Evolutionary conservation across 2,888 invertebrate genomes (phyloP), one percentile per base, ranked within the genome.

Genomic region (Charanyca ferruginea): DNA sequence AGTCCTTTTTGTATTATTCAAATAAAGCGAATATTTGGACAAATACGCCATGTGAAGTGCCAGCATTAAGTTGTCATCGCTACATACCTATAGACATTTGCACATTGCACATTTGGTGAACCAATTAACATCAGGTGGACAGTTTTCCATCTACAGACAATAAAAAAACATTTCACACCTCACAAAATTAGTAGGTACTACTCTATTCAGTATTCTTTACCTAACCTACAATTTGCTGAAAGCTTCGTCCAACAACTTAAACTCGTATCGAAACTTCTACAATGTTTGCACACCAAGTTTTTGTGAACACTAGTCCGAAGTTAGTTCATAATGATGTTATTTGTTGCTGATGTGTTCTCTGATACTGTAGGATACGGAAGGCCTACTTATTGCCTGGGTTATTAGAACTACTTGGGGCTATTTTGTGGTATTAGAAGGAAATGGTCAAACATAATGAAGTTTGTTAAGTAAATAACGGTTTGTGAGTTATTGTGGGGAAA

Each of bases 211-310:
- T n/a, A n/a, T n/a, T n/a, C n/a, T n/a, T n/a, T n/a, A n/a, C n/a
- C n/a, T n/a, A n/a, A n/a, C n/a, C n/a, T 18, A 22, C 38, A 45
- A 67, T 59, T 51, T 44, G n/a, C 22, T 45, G 23, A 59, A 51
- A 67, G 45, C 54, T 59, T 45, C 25, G 35, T 23, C 23, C 9
- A 70, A 52, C 23, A 23, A 54, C 23, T 59, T 45, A 23, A 69
- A 57, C 47, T 70, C 4, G 16, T 35, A 59, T 45, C 16, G n/a
- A 23, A 54, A 66, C 49, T 59, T 59, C 9, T n/a, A 20, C 16
- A 42, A 54, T 45, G 45, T 49, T 32, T 23, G 22, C 25, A 23
- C n/a, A 38, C 2, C 13, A 63, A 70, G 45, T 64, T 71, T 58
- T 72, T 47, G 51, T 42, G 22, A 58, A 35, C 45, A 42, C 51